Conservation (phyloP, 2,797 vertebrate genomes). For the Nyctibius grandis region DNA sequence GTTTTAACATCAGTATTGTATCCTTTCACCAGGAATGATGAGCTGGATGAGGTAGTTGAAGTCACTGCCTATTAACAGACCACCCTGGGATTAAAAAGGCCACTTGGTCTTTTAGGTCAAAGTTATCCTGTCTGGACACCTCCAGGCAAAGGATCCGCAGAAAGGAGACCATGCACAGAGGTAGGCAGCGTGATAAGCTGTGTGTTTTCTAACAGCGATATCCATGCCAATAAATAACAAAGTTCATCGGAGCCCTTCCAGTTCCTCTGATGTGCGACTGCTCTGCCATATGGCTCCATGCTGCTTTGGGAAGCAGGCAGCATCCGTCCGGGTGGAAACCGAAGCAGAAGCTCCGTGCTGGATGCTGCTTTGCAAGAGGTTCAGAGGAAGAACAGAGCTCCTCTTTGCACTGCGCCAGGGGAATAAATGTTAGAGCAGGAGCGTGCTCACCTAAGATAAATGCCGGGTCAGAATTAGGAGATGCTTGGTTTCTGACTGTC, state of each 20-base stretch:
- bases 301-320: neutral
- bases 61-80: neutral
- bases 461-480: neutral
- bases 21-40: neutral
- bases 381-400: neutral
- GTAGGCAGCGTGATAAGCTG: neutral
- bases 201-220: neutral
- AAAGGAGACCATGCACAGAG: neutral
- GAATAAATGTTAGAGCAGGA: neutral
- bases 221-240: conserved; percentile 42
- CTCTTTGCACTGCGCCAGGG: rapidly evolving
- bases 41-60: neutral
- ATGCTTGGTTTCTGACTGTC: rapidly evolving
- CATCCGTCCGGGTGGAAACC: neutral
- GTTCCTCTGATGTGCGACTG: neutral
- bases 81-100: neutral
- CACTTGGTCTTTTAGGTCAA: neutral
- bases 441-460: neutral
- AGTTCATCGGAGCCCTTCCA: conserved; percentile 42
- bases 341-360: neutral
- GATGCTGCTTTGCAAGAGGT: neutral
- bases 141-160: neutral
- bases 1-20: neutral
- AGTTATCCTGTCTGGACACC: neutral
- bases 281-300: conserved; percentile 19